Base-by-base conservation (phyloP, 2,113 vertebrate species). In the Speoplatyrhinus poulsoni region DNA sequence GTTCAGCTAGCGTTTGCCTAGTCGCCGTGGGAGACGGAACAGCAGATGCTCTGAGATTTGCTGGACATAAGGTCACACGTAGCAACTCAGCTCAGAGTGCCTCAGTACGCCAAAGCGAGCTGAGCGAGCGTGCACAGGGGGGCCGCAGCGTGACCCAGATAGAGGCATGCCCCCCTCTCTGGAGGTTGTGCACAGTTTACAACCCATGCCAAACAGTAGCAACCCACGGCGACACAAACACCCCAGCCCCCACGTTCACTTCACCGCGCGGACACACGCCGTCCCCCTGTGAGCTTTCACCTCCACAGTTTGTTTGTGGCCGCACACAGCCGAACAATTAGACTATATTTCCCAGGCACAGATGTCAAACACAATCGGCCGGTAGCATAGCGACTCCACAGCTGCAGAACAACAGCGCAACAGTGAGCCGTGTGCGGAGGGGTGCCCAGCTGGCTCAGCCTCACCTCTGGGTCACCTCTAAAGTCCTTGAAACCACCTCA, bases 1-100 rank as follows among this genome's bases (percentile, higher is more conserved):
- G 65, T 71, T 82, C 52, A 71, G 61, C 60, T 85, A 82, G 83
- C 60, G 79, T 84, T 83, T 79, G 74, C 72, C 57, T 73, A 69
- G 58, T 80, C 69, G 13, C 76, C 33, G 19, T 77, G 76, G 80
- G 72, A 79, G 79, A 65, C 36, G 73, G 60, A 82, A 81, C 81
- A 77, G 78, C 82, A 88, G 74, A 83, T 87, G 84, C 77, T 76
- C 0, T 11, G 70, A 82, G 85, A 82, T 83, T 82, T 88, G 65
- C 66, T 71, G 79, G 85, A 80, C 85, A 85, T 73, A 82, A 89
- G 84, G 86, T 90, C 65, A 72, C 72, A 82, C 74, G 70, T 73
- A 70, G 73, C 65, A 72, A 73, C 72, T 86, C 41, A 69, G 62
- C 65, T 83, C 60, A 41, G 65, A 78, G 69, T 58, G 65, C 6